Evolutionary conservation across 2,888 invertebrate species (phyloP).

Genomic region (Drosophila subsilvestris): DNA sequence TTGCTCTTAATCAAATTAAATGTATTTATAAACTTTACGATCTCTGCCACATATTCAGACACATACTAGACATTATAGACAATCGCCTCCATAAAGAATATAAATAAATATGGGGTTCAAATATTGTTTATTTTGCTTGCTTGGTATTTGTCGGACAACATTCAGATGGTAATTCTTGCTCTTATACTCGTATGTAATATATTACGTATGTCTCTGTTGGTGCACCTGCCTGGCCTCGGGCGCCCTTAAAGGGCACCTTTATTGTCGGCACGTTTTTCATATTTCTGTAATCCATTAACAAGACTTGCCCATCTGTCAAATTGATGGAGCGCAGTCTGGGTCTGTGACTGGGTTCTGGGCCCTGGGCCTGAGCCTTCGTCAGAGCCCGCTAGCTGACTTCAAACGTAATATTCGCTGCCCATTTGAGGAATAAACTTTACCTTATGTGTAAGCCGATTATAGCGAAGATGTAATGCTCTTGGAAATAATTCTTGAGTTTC

Average conservation of each 20-base stretch:
- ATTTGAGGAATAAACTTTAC: conserved; percentile 36
- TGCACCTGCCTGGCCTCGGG: conserved; percentile 33
- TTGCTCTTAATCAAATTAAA: conserved; percentile 49
- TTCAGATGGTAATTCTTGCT: conserved; percentile 59
- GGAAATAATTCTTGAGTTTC: conserved; percentile 10
- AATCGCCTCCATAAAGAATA: conserved; percentile 43
- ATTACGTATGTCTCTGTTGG: conserved; percentile 32
- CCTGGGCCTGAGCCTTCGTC: neutral
- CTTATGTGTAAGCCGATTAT: conserved; percentile 8
- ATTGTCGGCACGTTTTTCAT: conserved; percentile 47
- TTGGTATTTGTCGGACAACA: conserved; percentile 29
- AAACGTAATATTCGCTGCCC: conserved; percentile 25
- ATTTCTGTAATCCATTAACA: conserved; percentile 49
- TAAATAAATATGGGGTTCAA: conserved; percentile 51
- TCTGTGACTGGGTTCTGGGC: too few species aligned
- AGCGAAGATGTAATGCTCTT: conserved; percentile 27
- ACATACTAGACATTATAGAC: conserved; percentile 10
- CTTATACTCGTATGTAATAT: conserved; percentile 26
- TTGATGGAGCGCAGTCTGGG: neutral
- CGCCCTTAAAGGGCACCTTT: conserved; percentile 41
- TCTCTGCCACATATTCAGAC: conserved; percentile 1
- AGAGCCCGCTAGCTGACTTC: conserved; percentile 29
- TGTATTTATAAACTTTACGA: conserved; percentile 65
- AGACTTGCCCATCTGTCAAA: conserved; percentile 45
- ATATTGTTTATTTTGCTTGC: conserved; percentile 51